Conservation (phyloP, 1,140 invertebrate genomes). For the Varroa destructor region DNA sequence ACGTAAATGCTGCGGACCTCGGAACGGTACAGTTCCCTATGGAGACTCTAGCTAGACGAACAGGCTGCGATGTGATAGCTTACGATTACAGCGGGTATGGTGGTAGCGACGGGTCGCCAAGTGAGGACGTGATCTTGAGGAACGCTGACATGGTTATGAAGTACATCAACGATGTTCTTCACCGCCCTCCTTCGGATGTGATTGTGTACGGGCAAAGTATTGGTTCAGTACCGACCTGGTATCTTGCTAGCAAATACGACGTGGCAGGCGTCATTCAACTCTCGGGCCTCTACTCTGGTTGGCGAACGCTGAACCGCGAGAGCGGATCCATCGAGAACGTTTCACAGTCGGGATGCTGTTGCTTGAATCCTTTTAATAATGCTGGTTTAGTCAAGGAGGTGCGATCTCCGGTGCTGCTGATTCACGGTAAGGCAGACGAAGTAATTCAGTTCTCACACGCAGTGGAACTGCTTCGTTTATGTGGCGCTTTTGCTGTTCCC, state of each 20-base stretch:
- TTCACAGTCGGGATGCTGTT: neutral
- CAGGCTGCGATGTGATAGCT: conserved; percentile 45
- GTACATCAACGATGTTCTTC: conserved; percentile 41
- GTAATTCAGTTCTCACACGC: conserved; percentile 16
- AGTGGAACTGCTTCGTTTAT: neutral
- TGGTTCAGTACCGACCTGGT: conserved; percentile 46
- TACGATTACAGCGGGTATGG: conserved; percentile 47
- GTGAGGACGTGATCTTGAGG: conserved; percentile 48
- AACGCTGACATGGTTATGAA: conserved; percentile 47
- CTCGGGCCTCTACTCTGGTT: conserved; percentile 1
- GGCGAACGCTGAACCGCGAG: neutral
- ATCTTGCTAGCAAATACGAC: conserved; percentile 44
- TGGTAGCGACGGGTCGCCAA: conserved; percentile 40
- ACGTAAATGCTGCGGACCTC: conserved; percentile 15
- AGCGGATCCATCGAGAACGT: neutral
- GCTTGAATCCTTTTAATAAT: conserved; percentile 3
- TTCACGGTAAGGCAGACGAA: conserved; percentile 2
- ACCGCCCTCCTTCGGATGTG: conserved; percentile 43
- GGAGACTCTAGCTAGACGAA: neutral
- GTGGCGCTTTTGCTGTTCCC: neutral
- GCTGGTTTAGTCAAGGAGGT: neutral
- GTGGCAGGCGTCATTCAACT: conserved; percentile 8
- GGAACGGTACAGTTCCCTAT: neutral
- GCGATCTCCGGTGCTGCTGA: neutral
- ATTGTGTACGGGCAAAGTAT: conserved; percentile 47